A percentile compares a stretch with the other conserved stretches of the same genome.
These are phyloP conservation scores for Leptobrachium leishanense DNA, from an alignment of 2,113 vertebrate species.

Conservation along the genomic window DNA sequence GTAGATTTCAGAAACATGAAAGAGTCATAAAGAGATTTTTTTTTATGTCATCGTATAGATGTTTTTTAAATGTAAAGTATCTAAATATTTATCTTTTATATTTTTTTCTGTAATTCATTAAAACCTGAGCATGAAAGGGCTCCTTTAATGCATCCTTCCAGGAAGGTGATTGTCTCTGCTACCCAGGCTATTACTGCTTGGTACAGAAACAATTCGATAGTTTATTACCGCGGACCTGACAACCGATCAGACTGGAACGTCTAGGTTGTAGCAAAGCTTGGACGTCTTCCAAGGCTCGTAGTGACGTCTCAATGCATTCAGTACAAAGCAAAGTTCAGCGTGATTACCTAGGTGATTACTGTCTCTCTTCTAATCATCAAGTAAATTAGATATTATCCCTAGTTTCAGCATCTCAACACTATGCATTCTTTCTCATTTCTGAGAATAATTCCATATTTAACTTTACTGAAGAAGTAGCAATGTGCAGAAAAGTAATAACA, in stretches of 20 bases:
- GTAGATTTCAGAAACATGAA: no score
- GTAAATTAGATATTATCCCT: neutral
- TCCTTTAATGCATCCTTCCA: no score
- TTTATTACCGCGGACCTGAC: conserved; percentile 18
- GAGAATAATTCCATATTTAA: neutral
- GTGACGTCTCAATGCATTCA: neutral
- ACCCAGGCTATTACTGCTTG: no score
- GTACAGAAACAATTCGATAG: no score
- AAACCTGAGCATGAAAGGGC: no score
- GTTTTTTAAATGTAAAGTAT: no score
- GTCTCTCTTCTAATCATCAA: neutral
- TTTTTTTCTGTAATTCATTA: no score
- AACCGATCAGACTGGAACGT: conserved; percentile 26
- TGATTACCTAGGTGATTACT: conserved; percentile 3
- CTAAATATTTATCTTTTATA: no score
- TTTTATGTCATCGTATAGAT: no score
- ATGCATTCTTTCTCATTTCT: neutral
- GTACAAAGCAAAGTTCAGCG: neutral
- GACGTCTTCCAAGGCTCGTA: neutral
- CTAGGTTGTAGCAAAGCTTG: neutral
- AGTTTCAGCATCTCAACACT: neutral
- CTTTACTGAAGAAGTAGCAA: neutral
- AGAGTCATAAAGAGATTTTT: no score
- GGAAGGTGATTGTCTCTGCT: no score
- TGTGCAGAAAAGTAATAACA: neutral